Base-by-base conservation (phyloP, 2,888 invertebrate species). In the Pammene aurita region DNA sequence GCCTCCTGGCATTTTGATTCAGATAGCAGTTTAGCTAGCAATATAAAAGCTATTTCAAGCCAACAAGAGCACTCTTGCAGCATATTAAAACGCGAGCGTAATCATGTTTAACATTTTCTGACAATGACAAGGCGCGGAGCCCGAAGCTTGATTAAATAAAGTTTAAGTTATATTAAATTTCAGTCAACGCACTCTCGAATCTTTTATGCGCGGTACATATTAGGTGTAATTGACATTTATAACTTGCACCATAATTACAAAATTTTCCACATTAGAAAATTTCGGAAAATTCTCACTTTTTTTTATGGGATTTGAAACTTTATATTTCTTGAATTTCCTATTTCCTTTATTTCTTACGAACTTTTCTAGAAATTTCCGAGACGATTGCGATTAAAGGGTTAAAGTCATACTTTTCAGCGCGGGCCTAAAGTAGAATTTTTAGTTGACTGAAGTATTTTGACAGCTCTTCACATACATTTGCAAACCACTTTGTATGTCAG, bases 101-200 rank as follows among this genome's bases (percentile, higher is more conserved):
- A 69, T 65, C 54, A 52, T 69, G 60, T 65, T 65, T 60, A 65
- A 60, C 41, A 41, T 65, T 60, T 69, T 60, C 58, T 60, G 65
- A 65, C 64, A 65, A 55, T 69, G 69, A 65, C 54, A 48, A 13
- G 55, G 48, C 55, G 52, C 46, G 55, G 64, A 54, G 69, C 54
- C 44, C 60, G 65, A 26, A 60, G 41, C 64, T 48, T 65, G 65
- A 69, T 65, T 69, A 69, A 69, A 65, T 69, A 60, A 69, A 60
- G 58, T 69, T 69, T 46, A 60, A 69, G 65, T 69, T 41, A 41
- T 41, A 55, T 60, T 65, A 54, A 46, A 69, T 55, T 60, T 18
- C 60, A 48, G 38, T 55, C 7, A 58, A 34, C 68, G 46, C 46
- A 41, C 52, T 34, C 14, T 26, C 44, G 16, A 18, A 41, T 35